Evolutionary conservation across 1,140 invertebrate genomes (phyloP), one percentile per base, ranked within the genome.

Genomic region (Camponotus floridanus): DNA sequence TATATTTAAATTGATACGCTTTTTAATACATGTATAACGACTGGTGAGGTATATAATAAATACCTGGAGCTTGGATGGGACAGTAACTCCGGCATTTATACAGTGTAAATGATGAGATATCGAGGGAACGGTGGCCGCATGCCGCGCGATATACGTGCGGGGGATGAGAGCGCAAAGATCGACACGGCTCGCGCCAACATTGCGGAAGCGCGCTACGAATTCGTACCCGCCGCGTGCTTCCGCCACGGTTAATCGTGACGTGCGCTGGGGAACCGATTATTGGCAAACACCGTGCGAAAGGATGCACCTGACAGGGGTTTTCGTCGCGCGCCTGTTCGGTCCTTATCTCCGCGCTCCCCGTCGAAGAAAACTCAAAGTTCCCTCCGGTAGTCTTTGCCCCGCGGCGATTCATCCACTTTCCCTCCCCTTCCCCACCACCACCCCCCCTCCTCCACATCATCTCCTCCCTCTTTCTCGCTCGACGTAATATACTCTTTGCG

Each of bases 211-310:
- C 65, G 70, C 59, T 67, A 26, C 45, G 57, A 78, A 70, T 65
- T 87, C 85, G 39, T 76, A 42, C 48, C 48, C 48, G 15, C 48
- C 48, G 51, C 57, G 62, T 45, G 64, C 26, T 61, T 79, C 65
- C 65, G 51, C 65, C 45, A 59, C 67, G 73, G 74, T 87, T 89
- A 87, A 90, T 80, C 85, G 70, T 55, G 81, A 78, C 68, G 57
- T 78, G 39, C 76, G 31, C 55, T 26, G 86, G 78, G 84, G 88
- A 92, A 92, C 88, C 90, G 92, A 94, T 94, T 93, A 94, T 93
- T 91, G 92, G 90, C 88, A 79, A 93, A 94, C 90, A 91, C 91
- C 91, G 92, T 93, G 93, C 84, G 93, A 94, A 94, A 90, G 87
- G 86, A 89, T 91, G 92, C 93, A 94, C 91, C 93, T 94, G 93